Evolutionary conservation across 2,797 vertebrate species (phyloP), one percentile per base, ranked within the genome.

Genomic region (Lepidocolaptes lacrymiger): DNA sequence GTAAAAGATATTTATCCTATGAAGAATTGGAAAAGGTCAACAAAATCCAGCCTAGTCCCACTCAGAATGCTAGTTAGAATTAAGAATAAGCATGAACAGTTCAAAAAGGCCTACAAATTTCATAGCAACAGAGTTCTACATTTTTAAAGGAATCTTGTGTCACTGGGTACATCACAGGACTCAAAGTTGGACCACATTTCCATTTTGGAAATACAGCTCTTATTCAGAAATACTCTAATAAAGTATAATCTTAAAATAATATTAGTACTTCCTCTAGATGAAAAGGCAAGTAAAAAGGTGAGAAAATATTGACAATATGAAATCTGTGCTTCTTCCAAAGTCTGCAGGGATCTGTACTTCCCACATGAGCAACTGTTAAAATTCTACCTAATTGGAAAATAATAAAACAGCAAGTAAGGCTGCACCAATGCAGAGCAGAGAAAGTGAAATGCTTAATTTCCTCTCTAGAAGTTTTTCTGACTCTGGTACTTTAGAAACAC

Each of bases 401-500:
- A 67, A 54, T 44, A 80, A 83, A 94, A n/a, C 17, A 85, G 36
- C 46, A 85, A 85, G 51, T 55, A 39, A 85, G 54, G 17, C 64
- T 63, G 58, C 39, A 86, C 22, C 54, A 74, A 18, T 26, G 28
- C n/a, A 87, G 37, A 90, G 14, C 39, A 64, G 24, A 44, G 36
- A 34, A 36, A 85, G 46, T 91, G 71, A 72, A 79, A 78, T 67
- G 52, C 27, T 79, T 62, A 10, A 68, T 89, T 82, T 94, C 49
- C n/a, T 63, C 59, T 88, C 66, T 62, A 34, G 41, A 94, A 55
- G 23, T 73, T 93, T 81, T 95, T 83, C 62, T 83, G 58, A 81
- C 34, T 73, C 66, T 75, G 37, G 27, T 52, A 71, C 91, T 89
- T 89, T n/a, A 66, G 48, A 64, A 84, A 27, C 11, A 64, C 52